phyloP scores from a whole-genome alignment of 2,888 invertebrate genomes.

The Caenorhabditis sp. region DNA sequence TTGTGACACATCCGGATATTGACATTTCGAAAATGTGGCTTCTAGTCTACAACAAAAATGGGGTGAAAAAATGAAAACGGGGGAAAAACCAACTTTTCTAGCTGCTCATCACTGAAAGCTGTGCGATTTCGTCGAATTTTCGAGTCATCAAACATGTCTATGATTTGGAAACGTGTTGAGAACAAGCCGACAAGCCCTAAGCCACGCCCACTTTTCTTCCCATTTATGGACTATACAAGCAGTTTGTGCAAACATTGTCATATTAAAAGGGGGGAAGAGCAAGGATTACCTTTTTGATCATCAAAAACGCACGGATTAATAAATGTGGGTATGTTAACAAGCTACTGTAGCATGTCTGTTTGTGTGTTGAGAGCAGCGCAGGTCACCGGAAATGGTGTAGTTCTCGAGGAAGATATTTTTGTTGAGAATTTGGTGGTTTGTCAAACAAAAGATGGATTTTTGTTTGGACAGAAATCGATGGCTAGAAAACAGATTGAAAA shows the following conservation, averaged over 20 bases:
- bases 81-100: slow-evolving; percentile 29
- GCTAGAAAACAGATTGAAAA: too few relatives aligned
- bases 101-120: slow-evolving; percentile 52
- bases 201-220: not conserved
- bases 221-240: not conserved
- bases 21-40: slow-evolving; percentile 33
- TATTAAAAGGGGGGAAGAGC: not conserved
- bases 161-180: not conserved
- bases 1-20: slow-evolving; percentile 51
- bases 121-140: slow-evolving; percentile 45
- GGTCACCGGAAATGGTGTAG: too few relatives aligned
- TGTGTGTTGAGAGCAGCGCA: too few relatives aligned
- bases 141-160: not conserved
- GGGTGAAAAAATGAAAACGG: not conserved
- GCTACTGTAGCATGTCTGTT: too few relatives aligned
- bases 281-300: not conserved
- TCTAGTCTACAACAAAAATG: slow-evolving; percentile 15
- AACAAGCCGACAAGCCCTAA: not conserved
- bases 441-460: too few relatives aligned
- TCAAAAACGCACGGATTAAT: not conserved
- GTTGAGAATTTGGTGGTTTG: too few relatives aligned
- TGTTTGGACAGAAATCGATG: too few relatives aligned
- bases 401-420: too few relatives aligned
- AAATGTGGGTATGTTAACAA: not conserved
- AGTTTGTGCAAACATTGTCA: not conserved